phyloP scores from a whole-genome alignment of 2,113 vertebrate species.

The Anarhynchus alexandrinus region DNA sequence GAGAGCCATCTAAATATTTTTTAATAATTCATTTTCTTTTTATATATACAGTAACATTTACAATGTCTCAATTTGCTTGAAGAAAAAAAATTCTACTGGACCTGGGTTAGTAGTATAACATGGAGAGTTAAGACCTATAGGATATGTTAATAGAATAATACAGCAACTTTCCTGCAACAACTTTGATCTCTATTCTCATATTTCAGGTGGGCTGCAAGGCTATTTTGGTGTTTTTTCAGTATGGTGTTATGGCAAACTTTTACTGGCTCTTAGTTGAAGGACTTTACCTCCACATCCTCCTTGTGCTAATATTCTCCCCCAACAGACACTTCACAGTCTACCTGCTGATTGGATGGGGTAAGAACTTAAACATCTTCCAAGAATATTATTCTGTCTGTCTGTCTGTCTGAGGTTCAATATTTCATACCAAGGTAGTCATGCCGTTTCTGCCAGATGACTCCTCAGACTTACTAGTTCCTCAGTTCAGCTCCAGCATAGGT shows the following conservation, averaged over 20 bases:
- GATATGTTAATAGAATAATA: not conserved
- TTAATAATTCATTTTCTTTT: not conserved
- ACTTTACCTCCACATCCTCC: constrained; percentile 88
- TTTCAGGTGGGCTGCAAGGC: constrained; percentile 87
- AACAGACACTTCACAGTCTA: constrained; percentile 81
- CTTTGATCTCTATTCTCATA: not conserved
- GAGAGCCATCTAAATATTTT: not conserved
- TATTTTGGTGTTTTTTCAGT: constrained; percentile 88
- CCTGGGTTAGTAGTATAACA: not conserved
- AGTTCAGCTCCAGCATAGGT: not conserved
- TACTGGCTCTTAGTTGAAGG: constrained; percentile 94
- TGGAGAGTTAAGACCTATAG: not conserved
- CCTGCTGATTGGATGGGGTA: constrained; percentile 92
- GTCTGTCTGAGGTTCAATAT: not conserved
- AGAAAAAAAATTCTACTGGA: not conserved
- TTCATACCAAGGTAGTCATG: not conserved
- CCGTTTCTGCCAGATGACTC: not conserved
- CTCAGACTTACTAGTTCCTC: not conserved
- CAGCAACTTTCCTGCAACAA: not conserved
- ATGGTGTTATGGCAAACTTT: constrained; percentile 92
- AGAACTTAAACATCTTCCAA: not conserved
- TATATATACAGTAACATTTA: not conserved
- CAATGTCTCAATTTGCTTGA: not conserved
- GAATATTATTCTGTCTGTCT: not conserved
- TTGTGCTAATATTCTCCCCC: constrained; percentile 82